Evolutionary conservation across 2,113 vertebrate genomes (phyloP).

Genomic region (Gallinago media): DNA sequence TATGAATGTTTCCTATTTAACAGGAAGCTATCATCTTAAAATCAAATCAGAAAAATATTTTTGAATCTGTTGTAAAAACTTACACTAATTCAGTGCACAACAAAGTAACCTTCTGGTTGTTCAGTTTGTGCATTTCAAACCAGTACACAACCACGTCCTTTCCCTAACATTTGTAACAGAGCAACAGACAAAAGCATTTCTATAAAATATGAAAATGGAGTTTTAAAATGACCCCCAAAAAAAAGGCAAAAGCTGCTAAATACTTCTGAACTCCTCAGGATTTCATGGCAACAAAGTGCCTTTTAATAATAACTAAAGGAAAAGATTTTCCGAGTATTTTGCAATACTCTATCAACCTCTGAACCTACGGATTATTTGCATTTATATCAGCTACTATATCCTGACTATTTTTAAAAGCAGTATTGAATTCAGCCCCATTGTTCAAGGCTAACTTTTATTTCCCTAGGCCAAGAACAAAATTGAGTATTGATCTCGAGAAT

Average conservation of each 20-base stretch:
- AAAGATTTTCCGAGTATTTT: not conserved
- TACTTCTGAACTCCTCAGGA: not conserved
- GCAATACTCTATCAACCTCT: rapidly evolving
- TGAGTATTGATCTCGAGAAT: constrained; percentile 24
- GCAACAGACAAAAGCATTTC: not conserved
- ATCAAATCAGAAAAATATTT: not conserved
- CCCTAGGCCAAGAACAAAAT: constrained; percentile 5
- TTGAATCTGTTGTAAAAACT: not conserved
- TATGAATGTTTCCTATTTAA: not conserved
- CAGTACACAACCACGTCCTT: not conserved
- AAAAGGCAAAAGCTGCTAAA: not conserved
- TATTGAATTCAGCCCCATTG: not conserved
- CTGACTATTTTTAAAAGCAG: not conserved
- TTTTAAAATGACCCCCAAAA: not conserved
- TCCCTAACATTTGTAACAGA: not conserved
- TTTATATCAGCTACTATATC: not conserved
- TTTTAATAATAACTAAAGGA: not conserved
- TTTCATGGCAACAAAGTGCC: not conserved
- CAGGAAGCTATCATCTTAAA: not conserved
- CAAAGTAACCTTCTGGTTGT: not conserved
- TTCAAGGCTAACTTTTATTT: constrained; percentile 15
- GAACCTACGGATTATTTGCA: not conserved
- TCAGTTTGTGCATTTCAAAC: not conserved
- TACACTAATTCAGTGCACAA: not conserved
- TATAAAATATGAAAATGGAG: not conserved